These are phyloP conservation scores for Idris sp. DNA, from an alignment of 1,140 invertebrate species.

Conservation along the genomic window DNA sequence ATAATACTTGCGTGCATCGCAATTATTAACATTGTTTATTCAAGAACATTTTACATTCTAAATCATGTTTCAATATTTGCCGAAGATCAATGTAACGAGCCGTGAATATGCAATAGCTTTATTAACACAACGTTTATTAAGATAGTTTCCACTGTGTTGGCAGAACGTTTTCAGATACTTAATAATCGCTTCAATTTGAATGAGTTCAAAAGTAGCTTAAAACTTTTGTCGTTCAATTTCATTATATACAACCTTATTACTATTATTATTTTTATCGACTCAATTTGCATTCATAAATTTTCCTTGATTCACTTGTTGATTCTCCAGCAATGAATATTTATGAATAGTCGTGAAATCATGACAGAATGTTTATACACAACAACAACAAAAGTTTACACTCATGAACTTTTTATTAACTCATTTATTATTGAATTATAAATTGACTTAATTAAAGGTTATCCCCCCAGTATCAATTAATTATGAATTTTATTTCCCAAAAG, in stretches of 20 bases:
- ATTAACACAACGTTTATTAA: constrained; percentile 15
- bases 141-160: constrained; percentile 4
- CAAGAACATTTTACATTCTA: no score
- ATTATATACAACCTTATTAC: constrained; percentile 38
- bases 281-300: constrained; percentile 55
- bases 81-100: constrained; percentile 11
- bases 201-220: constrained; percentile 7
- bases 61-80: constrained; percentile 7
- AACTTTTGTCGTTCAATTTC: constrained; percentile 47
- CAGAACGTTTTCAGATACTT: constrained; percentile 25
- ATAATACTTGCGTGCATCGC: no score
- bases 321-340: constrained; percentile 52
- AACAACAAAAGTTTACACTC: no score
- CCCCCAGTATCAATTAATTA: no score
- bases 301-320: constrained; percentile 52
- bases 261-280: constrained; percentile 50
- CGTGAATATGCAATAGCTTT: constrained; percentile 24
- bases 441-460: background rate
- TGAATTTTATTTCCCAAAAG: no score
- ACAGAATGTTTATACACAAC: constrained; percentile 20
- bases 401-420: no score
- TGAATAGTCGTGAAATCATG: constrained; percentile 21
- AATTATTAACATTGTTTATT: no score
- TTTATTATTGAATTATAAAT: no score
- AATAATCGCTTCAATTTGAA: constrained; percentile 28